These are phyloP conservation scores for Oxyura jamaicensis DNA, from an alignment of 2,113 vertebrate genomes.

Conservation along the genomic window DNA sequence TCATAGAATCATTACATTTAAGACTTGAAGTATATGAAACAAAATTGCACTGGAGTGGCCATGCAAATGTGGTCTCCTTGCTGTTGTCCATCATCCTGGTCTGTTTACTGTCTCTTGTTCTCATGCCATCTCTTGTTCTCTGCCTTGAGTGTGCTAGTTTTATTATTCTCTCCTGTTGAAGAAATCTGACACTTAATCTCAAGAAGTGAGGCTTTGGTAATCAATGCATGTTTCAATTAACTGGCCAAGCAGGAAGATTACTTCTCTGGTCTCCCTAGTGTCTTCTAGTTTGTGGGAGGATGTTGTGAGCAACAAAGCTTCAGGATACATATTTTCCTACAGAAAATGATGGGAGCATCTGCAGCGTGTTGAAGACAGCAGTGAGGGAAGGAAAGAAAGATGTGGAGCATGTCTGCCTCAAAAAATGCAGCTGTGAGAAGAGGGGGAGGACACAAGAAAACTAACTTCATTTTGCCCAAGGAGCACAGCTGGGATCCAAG, in stretches of 20 bases:
- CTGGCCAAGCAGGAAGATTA: neutral
- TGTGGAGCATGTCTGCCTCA: neutral
- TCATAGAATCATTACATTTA: neutral
- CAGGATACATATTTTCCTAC: accelerated
- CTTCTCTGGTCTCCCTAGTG: neutral
- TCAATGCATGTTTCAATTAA: neutral
- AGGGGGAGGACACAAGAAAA: neutral
- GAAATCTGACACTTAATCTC: neutral
- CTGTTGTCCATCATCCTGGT: neutral
- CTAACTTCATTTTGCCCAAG: neutral
- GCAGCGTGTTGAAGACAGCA: neutral
- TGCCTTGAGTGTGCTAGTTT: neutral
- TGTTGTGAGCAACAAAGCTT: neutral
- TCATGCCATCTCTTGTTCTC: neutral
- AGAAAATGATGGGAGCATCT: neutral
- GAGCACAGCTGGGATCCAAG: neutral
- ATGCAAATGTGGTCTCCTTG: neutral
- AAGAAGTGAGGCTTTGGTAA: accelerated
- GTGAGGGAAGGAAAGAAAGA: neutral
- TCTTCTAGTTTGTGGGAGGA: neutral
- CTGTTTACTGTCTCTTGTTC: neutral
- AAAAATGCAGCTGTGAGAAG: neutral
- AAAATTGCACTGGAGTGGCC: accelerated
- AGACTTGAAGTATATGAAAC: neutral
- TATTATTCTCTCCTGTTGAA: neutral